phyloP scores from a whole-genome alignment of 2,113 vertebrate genomes.

The Megaleporinus macrocephalus region DNA sequence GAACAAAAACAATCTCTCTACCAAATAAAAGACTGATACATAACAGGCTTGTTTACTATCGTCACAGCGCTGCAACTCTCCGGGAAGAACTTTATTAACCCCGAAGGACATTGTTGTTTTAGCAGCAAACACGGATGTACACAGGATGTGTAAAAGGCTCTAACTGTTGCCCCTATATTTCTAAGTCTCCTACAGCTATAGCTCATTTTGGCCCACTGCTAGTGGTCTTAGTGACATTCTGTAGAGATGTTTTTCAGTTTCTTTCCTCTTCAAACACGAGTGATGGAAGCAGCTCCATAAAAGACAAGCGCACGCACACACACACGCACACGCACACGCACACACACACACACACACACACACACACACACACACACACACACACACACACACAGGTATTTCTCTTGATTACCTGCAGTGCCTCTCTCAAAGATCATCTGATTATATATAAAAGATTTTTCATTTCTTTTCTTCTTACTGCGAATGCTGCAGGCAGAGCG shows the following conservation, averaged over 20 bases:
- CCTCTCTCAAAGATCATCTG: neutral
- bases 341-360: neutral
- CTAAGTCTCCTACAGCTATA: neutral
- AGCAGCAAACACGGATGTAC: neutral
- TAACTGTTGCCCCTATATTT: neutral
- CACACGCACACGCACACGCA: no score
- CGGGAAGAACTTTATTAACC: neutral
- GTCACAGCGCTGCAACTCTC: neutral
- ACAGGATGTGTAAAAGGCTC: no score
- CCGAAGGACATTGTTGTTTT: neutral
- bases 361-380: neutral
- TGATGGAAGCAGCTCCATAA: neutral
- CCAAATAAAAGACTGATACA: neutral
- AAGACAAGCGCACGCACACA: neutral
- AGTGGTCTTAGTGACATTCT: no score
- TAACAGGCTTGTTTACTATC: neutral
- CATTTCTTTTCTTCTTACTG: neutral
- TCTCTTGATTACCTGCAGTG: neutral
- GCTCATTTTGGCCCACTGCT: neutral
- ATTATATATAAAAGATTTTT: constrained; percentile 4
- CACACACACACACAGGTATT: neutral
- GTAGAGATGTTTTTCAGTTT: constrained; percentile 1
- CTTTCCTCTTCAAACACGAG: neutral
- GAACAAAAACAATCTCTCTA: no score
- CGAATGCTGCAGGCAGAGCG: neutral